Base-by-base conservation (phyloP, 2,113 vertebrate species). In the Nasalis larvatus region DNA sequence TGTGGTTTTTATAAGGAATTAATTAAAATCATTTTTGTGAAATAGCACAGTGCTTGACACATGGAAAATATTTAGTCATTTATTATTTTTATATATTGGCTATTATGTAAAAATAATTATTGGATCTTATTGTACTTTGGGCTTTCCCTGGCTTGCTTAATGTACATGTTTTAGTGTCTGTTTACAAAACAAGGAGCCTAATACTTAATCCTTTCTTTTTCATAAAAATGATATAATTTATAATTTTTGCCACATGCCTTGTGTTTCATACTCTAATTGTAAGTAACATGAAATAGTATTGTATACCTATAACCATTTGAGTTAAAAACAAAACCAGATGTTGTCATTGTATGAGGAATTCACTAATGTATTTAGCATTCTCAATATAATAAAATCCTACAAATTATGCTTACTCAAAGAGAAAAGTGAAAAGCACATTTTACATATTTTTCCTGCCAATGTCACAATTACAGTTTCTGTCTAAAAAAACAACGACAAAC, bases 391-490 rank as follows among this genome's bases (percentile, higher is more conserved):
- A 87, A 91, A 95, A 68, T 71, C 95, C 83, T 93, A 56, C 52
- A 88, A 56, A 92, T 13, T 86, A 10, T n/a, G 17, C 89, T 93
- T 90, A 66, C 93, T 32, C n/a, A 63, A 89, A 96, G 63, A 92
- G 35, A 96, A 78, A 63, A 77, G 60, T 52, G 71, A 77, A 97
- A 97, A 95, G 23, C n/a, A 73, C 0, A 37, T 82, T 58, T 98
- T 88, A 81, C 52, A 35, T 91, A 94, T 89, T 35, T 86, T 96
- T 92, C 73, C 10, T 98, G 69, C 78, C 81, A 96, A 78, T 89
- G 73, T 63, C 77, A 89, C 95, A 97, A 49, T 98, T 98, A 93
- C 49, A 87, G 20, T 94, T 97, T 83, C 52, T 96, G 40, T 86
- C 90, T 95, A 84, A 96, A 96, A 97, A 97, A 84, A 47, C 66